Base-by-base conservation (phyloP, 2,113 vertebrate genomes). In the Paracyprichromis sp. region DNA sequence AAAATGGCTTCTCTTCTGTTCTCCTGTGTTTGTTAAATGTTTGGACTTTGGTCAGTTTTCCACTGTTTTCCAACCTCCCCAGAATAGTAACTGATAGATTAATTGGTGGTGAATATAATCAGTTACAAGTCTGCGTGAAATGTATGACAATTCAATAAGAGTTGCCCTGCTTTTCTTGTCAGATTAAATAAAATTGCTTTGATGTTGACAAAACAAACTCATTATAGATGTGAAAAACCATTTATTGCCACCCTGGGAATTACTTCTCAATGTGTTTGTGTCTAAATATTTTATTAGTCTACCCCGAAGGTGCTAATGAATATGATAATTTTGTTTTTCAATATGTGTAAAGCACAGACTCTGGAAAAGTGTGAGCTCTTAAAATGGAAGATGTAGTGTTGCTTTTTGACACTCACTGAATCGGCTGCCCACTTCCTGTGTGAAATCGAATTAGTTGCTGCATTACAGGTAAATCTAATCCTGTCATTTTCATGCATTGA, bases 401-500 rank as follows among this genome's bases (percentile, higher is more conserved):
- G 56, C 29, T 76, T 8, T 73, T 63, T 56, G 38, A 52, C 7
- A 5, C 26, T 73, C 24, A 9, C 10, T n/a, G 53, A 85, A 73
- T 17, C 21, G 66, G 82, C 86, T 31, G 11, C 69, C 71, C 38
- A 54, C 36, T 66, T 83, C 50, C 34, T 47, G 6, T 50, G 43
- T 71, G 52, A 73, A 90, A 88, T 84, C 3, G 1, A 76, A 87
- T 89, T 45, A 54, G 78, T 57, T 31, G 36, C 63, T 84, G 54
- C 53, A 84, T 86, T 79, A 47, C n/a, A 85, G 73, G 53, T 83
- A 19, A 93, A 93, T 94, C 66, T 91, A 88, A 94, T 92, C 59
- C 78, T 26, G 9, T 85, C 19, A 50, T 82, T 84, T 88, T 87
- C 34, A 19, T 93, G 43, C 12, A 73, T 84, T 56, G 85, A 52